Conservation (phyloP, 2,113 vertebrate species). For the Odobenus rosmarus region DNA sequence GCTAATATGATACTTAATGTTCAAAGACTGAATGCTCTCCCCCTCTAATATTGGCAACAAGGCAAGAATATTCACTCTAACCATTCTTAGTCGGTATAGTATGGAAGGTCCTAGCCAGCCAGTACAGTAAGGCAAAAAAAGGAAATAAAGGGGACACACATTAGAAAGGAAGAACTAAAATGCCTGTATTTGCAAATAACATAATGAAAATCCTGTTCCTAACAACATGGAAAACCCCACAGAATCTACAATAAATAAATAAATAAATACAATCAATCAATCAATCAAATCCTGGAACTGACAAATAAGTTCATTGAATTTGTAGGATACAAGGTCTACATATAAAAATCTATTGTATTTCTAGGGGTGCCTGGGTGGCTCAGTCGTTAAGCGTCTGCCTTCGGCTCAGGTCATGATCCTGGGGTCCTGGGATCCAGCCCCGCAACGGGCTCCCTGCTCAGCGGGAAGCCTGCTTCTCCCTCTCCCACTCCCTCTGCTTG, state of each 20-base stretch:
- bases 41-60: neutral
- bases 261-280: neutral
- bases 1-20: neutral
- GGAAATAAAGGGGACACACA: neutral
- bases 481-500: too few species aligned
- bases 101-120: neutral
- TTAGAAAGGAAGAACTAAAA: neutral
- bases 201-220: neutral
- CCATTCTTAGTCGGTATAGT: neutral
- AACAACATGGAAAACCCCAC: neutral
- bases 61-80: neutral
- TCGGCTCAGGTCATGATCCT: too few species aligned
- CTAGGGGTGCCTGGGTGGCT: neutral
- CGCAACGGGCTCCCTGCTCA: too few species aligned
- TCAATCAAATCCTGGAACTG: neutral
- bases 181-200: neutral
- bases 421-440: too few species aligned
- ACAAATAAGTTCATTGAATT: neutral
- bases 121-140: neutral
- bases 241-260: neutral
- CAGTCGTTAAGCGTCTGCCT: too few species aligned
- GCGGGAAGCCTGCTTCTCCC: too few species aligned
- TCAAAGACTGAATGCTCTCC: neutral
- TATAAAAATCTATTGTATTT: neutral
- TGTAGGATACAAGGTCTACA: neutral